Percentiles rank a stretch among this genome's conserved stretches.
phyloP scores from a whole-genome alignment of 2,113 vertebrate species.

The Poeciliopsis occidentalis region DNA sequence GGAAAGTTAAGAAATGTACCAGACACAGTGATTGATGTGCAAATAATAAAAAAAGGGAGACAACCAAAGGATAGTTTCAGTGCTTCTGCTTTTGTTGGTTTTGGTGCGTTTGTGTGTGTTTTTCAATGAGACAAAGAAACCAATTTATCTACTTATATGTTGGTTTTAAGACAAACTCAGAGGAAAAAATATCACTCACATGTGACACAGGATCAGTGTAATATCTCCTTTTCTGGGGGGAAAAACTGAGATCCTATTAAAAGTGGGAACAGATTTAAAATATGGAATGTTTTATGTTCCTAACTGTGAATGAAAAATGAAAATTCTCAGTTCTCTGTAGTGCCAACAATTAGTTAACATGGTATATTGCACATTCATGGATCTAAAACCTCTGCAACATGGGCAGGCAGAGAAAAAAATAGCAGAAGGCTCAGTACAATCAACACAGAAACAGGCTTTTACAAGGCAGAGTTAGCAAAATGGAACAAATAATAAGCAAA shows the following conservation, averaged over 20 bases:
- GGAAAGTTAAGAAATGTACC: constrained; percentile 18
- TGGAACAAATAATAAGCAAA: constrained; percentile 30
- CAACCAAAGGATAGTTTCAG: constrained; percentile 62
- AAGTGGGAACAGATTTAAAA: constrained; percentile 37
- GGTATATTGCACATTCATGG: constrained; percentile 14
- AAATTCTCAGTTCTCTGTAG: constrained; percentile 15
- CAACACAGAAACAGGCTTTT: constrained; percentile 47
- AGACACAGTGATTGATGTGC: constrained; percentile 26
- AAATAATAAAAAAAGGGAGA: constrained; percentile 49
- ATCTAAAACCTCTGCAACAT: constrained; percentile 18
- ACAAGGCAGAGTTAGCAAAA: constrained; percentile 21
- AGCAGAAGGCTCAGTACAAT: constrained; percentile 17
- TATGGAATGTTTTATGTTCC: background rate
- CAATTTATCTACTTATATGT: constrained; percentile 37
- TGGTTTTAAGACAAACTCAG: constrained; percentile 5
- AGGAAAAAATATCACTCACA: constrained; percentile 5
- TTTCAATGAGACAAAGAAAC: background rate
- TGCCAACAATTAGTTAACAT: constrained; percentile 38
- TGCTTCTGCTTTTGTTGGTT: constrained; percentile 46
- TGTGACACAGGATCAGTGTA: background rate
- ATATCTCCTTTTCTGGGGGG: constrained; percentile 2
- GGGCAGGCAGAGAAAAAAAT: constrained; percentile 19
- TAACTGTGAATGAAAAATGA: constrained; percentile 16
- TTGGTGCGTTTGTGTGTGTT: constrained; percentile 9
- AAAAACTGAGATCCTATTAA: constrained; percentile 14